These are phyloP conservation scores for Cotesia congregata DNA, from an alignment of 2,888 invertebrate genomes.

Conservation along the genomic window DNA sequence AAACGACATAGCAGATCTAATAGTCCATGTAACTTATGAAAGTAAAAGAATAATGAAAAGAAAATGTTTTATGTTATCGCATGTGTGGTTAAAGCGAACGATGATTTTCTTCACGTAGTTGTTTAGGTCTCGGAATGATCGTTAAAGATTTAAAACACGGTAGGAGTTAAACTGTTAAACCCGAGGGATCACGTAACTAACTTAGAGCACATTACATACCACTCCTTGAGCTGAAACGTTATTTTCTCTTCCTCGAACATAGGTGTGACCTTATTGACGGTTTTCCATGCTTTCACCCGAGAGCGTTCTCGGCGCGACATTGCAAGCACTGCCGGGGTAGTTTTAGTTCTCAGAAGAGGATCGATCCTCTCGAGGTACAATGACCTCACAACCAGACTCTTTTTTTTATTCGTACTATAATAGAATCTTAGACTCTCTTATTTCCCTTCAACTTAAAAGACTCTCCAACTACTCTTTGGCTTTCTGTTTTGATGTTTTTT, in stretches of 20 bases:
- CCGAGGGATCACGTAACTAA: slow-evolving; percentile 30
- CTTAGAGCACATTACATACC: slow-evolving; percentile 20
- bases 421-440: slow-evolving; percentile 21
- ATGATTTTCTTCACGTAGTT: neutral
- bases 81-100: slow-evolving; percentile 21
- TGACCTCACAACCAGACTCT: slow-evolving; percentile 59
- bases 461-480: slow-evolving; percentile 27
- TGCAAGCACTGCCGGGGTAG: slow-evolving; percentile 39
- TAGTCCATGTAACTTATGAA: neutral
- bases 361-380: slow-evolving; percentile 61
- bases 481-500: slow-evolving; percentile 29
- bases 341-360: slow-evolving; percentile 51
- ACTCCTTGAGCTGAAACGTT: slow-evolving; percentile 23
- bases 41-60: neutral
- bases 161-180: slow-evolving; percentile 32
- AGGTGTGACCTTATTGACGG: slow-evolving; percentile 22
- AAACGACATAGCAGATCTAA: neutral
- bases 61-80: neutral
- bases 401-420: slow-evolving; percentile 42
- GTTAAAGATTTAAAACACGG: slow-evolving; percentile 45
- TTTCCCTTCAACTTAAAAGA: slow-evolving; percentile 27
- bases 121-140: slow-evolving; percentile 29
- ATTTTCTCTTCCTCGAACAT: slow-evolving; percentile 25
- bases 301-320: slow-evolving; percentile 36
- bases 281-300: slow-evolving; percentile 41